Evolutionary conservation across 2,113 vertebrate species (phyloP).

Genomic region (Chamaea fasciata): DNA sequence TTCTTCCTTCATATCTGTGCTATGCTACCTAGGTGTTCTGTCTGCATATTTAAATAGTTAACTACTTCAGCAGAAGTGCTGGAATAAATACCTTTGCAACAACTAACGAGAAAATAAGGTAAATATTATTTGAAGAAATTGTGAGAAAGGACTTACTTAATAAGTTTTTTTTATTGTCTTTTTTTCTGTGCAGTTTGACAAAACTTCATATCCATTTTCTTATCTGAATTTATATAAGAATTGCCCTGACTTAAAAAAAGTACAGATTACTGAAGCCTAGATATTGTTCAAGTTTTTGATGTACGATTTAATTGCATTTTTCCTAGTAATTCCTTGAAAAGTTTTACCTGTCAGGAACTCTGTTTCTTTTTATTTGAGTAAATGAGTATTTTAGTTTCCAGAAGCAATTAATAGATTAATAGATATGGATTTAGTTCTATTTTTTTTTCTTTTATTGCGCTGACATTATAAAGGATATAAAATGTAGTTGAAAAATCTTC

Average conservation of each 20-base stretch:
- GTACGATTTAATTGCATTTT: neutral
- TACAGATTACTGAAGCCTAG: neutral
- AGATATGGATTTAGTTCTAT: neutral
- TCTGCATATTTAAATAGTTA: neutral
- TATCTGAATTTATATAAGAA: neutral
- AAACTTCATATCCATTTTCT: neutral
- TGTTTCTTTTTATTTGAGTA: neutral
- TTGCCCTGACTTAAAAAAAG: neutral
- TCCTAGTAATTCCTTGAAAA: neutral
- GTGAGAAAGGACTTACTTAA: neutral
- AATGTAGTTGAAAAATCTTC: neutral
- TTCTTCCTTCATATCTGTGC: neutral
- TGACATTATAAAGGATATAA: neutral
- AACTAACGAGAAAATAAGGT: neutral
- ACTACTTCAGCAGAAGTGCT: neutral
- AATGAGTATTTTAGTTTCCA: neutral
- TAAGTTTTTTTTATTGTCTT: neutral
- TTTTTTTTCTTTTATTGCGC: neutral
- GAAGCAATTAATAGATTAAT: neutral
- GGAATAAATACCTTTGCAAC: neutral
- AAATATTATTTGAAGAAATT: neutral
- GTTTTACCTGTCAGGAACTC: neutral
- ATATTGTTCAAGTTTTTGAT: neutral
- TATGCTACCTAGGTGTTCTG: neutral
- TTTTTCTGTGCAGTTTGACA: neutral